Evolutionary conservation across 2,797 vertebrate genomes (phyloP).

Genomic region (Alfaro cultratus): DNA sequence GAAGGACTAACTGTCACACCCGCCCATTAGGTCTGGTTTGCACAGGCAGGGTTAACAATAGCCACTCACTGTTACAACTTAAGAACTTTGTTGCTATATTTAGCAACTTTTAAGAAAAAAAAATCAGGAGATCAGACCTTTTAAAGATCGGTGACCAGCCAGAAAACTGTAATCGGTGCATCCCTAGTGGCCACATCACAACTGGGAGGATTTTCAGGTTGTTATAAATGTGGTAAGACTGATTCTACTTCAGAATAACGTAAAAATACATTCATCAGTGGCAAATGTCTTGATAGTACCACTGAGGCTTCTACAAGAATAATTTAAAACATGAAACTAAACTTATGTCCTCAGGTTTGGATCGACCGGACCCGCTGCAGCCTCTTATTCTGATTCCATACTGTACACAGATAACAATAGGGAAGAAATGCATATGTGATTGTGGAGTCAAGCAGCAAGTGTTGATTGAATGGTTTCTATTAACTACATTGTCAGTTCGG

Average conservation of each 20-base stretch:
- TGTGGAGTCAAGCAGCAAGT: constrained; percentile 52
- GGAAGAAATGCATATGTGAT: constrained; percentile 50
- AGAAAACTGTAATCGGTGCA: no score
- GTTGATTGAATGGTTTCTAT: constrained; percentile 40
- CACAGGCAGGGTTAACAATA: no score
- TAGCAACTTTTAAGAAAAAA: no score
- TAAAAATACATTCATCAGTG: constrained; percentile 62
- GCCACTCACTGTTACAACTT: no score
- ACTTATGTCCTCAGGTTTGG: constrained; percentile 4
- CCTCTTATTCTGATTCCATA: constrained; percentile 10
- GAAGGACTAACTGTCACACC: no score
- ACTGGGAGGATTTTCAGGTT: constrained; percentile 46
- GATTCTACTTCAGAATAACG: constrained; percentile 43
- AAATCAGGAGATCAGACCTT: no score
- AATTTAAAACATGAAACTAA: constrained; percentile 40
- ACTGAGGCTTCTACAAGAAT: constrained; percentile 58
- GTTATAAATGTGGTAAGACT: constrained; percentile 57
- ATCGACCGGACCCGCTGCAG: constrained; percentile 10
- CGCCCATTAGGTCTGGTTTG: no score
- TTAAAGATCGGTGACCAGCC: no score
- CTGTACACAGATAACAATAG: constrained; percentile 34
- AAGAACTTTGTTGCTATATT: no score
- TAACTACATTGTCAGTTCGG: neutral
- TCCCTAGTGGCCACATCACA: constrained; percentile 57
- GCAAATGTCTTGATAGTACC: constrained; percentile 39